These are phyloP conservation scores for Stomatorhinus walkeri DNA, from an alignment of 2,797 vertebrate species.

Conservation along the genomic window DNA sequence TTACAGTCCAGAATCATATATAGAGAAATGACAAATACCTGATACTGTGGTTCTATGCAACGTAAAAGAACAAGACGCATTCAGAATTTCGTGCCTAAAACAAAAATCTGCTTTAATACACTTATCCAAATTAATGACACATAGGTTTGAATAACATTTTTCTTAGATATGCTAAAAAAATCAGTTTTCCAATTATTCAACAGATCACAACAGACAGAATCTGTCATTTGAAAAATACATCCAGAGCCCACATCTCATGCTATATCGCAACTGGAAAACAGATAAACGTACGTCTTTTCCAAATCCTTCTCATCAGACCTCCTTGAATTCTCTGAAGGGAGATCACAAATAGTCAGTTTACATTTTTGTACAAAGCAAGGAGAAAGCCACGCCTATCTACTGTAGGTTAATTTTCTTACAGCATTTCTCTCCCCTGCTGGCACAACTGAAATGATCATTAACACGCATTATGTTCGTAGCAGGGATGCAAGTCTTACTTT, in stretches of 20 bases:
- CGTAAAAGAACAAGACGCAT: neutral
- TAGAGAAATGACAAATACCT: neutral
- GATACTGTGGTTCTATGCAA: neutral
- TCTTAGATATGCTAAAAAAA: neutral
- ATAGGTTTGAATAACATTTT: neutral
- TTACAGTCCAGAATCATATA: neutral
- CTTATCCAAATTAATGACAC: neutral
- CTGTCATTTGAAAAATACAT: neutral
- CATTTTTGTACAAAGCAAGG: neutral
- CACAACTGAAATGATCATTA: neutral
- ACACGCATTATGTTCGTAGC: neutral
- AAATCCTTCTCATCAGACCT: constrained; percentile 19
- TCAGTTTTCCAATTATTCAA: neutral
- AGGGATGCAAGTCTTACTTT: neutral
- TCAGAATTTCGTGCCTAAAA: neutral
- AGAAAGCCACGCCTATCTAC: neutral
- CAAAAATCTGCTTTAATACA: neutral
- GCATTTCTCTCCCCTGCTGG: neutral
- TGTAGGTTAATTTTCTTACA: neutral
- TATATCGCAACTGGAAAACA: neutral
- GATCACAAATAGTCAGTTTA: neutral
- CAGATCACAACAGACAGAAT: neutral
- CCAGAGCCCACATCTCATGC: neutral
- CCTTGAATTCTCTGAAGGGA: constrained; percentile 39
- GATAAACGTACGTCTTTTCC: constrained; percentile 38